phyloP scores from a whole-genome alignment of 2,888 invertebrate genomes.

The Leuctra nigra region DNA sequence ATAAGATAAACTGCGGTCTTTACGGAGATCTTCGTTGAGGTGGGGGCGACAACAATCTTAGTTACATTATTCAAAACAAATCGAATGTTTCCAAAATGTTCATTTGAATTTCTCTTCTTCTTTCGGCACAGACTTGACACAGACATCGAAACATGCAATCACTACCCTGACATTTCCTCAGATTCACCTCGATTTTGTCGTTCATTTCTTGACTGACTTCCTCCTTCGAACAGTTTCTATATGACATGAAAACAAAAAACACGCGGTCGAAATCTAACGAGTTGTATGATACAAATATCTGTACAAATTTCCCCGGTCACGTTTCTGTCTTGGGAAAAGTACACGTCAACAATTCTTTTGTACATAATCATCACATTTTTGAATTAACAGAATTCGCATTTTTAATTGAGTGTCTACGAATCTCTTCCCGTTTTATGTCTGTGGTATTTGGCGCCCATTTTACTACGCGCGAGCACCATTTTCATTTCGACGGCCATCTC shows the following conservation, averaged over 20 bases:
- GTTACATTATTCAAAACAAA: conserved; percentile 12
- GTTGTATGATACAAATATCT: conserved; percentile 25
- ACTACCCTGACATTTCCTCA: conserved; percentile 23
- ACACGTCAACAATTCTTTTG: conserved; percentile 41
- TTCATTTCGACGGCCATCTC: background rate
- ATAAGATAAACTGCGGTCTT: conserved; percentile 18
- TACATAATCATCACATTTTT: conserved; percentile 57
- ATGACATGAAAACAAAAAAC: conserved; percentile 12
- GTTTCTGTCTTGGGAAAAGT: conserved; percentile 20
- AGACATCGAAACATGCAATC: conserved; percentile 26
- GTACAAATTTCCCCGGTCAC: conserved; percentile 20
- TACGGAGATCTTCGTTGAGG: conserved; percentile 15
- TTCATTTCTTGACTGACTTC: conserved; percentile 7
- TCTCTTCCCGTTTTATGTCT: background rate
- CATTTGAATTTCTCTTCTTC: conserved; percentile 6
- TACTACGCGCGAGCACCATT: conserved; percentile 17
- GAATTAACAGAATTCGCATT: conserved; percentile 12
- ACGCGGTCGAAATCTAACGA: conserved; percentile 16
- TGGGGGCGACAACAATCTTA: conserved; percentile 17
- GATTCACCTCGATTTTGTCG: background rate
- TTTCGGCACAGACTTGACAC: conserved; percentile 8
- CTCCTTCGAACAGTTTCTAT: background rate
- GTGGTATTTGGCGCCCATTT: conserved; percentile 1
- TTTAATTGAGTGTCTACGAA: background rate
- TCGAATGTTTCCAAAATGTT: conserved; percentile 10